Conservation (phyloP, 2,797 vertebrate species). For the Buphagus erythrorhynchus region DNA sequence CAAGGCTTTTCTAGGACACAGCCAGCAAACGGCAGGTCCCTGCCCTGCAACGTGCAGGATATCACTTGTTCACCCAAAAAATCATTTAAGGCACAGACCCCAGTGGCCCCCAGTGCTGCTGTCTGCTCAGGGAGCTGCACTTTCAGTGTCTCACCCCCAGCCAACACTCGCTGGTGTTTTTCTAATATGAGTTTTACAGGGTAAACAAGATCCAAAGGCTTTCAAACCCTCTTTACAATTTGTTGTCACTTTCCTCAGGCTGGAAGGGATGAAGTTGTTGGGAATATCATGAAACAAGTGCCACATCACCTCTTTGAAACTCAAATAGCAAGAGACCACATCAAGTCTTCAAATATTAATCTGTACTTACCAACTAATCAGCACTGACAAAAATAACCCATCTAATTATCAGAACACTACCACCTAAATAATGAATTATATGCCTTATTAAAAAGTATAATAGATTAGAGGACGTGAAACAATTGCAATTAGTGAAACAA, state of each 20-base stretch:
- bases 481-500: conserved; percentile 62
- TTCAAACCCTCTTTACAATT: background rate
- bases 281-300: background rate
- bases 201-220: background rate
- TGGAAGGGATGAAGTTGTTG: background rate
- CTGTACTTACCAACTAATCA: conserved; percentile 68
- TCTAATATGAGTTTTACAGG: background rate
- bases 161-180: rapidly evolving
- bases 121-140: background rate
- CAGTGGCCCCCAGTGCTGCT: rapidly evolving
- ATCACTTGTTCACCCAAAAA: background rate
- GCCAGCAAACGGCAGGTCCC: rapidly evolving
- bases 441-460: conserved; percentile 66
- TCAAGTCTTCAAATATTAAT: conserved; percentile 34
- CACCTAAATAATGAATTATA: conserved; percentile 64
- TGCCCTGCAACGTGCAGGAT: background rate
- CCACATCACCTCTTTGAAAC: conserved; percentile 25
- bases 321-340: conserved; percentile 11
- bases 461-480: conserved; percentile 49
- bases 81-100: rapidly evolving
- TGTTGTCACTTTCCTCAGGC: background rate
- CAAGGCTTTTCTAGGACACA: background rate
- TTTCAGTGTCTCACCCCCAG: background rate
- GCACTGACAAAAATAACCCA: conserved; percentile 61
- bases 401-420: conserved; percentile 48